Percentiles rank a stretch among this genome's conserved stretches.
phyloP scores from a whole-genome alignment of 1,140 invertebrate genomes.

The Drosophila fuyamai region DNA sequence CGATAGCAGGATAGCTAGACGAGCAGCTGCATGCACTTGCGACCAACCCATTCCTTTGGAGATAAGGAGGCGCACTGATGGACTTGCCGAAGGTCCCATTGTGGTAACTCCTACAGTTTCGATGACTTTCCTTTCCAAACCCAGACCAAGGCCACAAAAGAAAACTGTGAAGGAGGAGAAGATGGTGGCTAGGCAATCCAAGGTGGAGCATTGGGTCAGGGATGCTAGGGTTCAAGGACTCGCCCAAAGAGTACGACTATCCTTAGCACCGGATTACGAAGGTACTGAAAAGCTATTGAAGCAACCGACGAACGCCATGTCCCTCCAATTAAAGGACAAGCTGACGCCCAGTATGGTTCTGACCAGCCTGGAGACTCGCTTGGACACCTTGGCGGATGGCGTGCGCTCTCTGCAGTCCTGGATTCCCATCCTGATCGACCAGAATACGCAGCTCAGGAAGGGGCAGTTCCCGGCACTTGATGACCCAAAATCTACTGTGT shows the following conservation, averaged over 20 bases:
- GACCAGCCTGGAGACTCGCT: not conserved
- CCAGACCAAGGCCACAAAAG: not conserved
- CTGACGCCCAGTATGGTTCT: not conserved
- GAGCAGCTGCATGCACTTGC: not conserved
- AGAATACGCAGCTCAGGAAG: too few species aligned
- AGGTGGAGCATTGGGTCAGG: not conserved
- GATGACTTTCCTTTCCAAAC: too few species aligned
- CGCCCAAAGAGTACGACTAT: not conserved
- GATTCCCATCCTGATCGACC: not conserved
- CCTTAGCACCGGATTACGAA: not conserved
- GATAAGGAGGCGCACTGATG: too few species aligned
- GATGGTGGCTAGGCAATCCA: not conserved
- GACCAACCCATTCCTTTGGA: not conserved
- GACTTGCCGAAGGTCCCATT: not conserved
- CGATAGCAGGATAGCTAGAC: not conserved
- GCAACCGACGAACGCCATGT: too few species aligned
- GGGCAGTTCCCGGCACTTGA: not conserved
- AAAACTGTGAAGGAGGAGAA: not conserved
- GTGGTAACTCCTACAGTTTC: not conserved
- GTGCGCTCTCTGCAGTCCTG: not conserved
- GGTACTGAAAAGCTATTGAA: too few species aligned
- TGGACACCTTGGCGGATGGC: not conserved
- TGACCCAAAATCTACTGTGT: not conserved
- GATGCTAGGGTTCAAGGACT: not conserved
- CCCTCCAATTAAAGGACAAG: not conserved